phyloP scores from a whole-genome alignment of 2,797 vertebrate genomes.

The Acrossocheilus wenchowensis region DNA sequence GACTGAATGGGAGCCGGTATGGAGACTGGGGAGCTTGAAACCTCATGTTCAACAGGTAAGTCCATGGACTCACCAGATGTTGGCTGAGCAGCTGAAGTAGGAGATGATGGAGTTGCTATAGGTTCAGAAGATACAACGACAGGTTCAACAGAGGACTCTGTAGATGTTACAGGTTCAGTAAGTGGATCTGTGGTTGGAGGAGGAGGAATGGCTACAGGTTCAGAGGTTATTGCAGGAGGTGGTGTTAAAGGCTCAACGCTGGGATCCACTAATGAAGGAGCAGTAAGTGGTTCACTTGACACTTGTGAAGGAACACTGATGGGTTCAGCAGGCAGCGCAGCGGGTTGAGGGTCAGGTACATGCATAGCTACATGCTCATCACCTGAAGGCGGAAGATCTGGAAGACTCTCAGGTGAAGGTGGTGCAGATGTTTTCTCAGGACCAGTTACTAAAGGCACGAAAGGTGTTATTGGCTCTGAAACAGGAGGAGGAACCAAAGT shows the following conservation, averaged over 20 bases:
- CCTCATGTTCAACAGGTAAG: neutral
- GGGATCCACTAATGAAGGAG: neutral
- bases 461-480: slow-evolving; percentile 43
- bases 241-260: slow-evolving; percentile 42
- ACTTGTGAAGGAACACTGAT: neutral
- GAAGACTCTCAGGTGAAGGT: neutral
- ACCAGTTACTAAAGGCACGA: slow-evolving; percentile 5
- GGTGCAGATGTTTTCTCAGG: slow-evolving; percentile 32
- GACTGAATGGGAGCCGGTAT: slow-evolving; percentile 31
- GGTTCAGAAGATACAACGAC: neutral
- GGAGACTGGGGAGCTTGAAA: neutral
- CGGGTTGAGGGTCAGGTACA: slow-evolving; percentile 12
- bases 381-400: neutral
- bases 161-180: neutral
- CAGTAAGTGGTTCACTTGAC: slow-evolving; percentile 40
- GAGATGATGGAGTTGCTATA: neutral
- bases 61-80: neutral
- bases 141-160: neutral
- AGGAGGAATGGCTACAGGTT: neutral
- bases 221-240: slow-evolving; percentile 17
- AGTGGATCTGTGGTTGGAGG: neutral
- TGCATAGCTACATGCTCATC: slow-evolving; percentile 41
- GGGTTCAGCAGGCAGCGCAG: slow-evolving; percentile 26
- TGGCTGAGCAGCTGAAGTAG: slow-evolving; percentile 8
- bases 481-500: slow-evolving; percentile 46